A percentile compares a stretch with the other conserved stretches of the same genome.
Evolutionary conservation across 1,140 invertebrate species (phyloP).

Genomic region (Cyclargus thomasi): DNA sequence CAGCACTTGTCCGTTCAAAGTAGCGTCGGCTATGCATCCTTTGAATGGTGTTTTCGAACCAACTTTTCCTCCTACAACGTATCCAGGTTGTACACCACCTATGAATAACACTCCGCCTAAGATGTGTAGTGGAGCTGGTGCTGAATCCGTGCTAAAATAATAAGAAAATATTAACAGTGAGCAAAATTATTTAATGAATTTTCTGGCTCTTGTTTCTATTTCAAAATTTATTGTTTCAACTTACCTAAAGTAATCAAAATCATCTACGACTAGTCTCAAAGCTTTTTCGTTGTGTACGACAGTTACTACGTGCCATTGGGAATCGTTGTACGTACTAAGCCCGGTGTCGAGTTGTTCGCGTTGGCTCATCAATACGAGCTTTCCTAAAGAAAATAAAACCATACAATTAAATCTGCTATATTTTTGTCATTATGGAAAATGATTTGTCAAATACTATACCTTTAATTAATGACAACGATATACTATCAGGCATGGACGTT

Average conservation of each 20-base stretch:
- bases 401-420: not conserved
- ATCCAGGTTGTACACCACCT: constrained; percentile 85
- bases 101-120: constrained; percentile 84
- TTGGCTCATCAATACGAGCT: constrained; percentile 79
- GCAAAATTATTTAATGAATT: too few species aligned
- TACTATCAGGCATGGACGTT: constrained; percentile 46
- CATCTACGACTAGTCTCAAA: constrained; percentile 89
- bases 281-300: constrained; percentile 81
- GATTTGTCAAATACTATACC: constrained; percentile 31
- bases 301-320: constrained; percentile 94
- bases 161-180: not conserved
- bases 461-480: constrained; percentile 53
- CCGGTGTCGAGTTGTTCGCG: constrained; percentile 78
- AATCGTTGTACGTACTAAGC: constrained; percentile 86
- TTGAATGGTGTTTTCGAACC: constrained; percentile 77
- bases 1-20: constrained; percentile 86
- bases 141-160: constrained; percentile 67
- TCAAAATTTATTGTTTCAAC: too few species aligned
- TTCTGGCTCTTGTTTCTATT: too few species aligned
- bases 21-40: constrained; percentile 92
- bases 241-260: constrained; percentile 81
- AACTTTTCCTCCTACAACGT: constrained; percentile 59
- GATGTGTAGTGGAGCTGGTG: constrained; percentile 78
- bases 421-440: not conserved
- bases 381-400: constrained; percentile 35